Evolutionary conservation across 1,140 invertebrate genomes (phyloP).

Genomic region (Lordiphosa mommai): DNA sequence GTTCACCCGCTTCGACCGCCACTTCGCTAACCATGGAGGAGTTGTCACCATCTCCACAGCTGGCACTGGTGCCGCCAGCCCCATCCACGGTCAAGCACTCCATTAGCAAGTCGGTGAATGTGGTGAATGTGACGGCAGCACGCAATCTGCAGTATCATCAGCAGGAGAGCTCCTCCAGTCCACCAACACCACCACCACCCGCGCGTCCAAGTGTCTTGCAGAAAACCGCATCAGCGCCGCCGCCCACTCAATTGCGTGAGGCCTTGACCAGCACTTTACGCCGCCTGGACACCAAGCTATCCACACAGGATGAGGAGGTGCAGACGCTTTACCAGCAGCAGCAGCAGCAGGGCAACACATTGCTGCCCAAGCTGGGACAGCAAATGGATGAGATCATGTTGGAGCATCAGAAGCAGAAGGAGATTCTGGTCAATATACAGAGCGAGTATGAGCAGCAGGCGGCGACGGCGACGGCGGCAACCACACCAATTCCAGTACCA

Average conservation of each 20-base stretch:
- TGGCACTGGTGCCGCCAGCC: conserved; percentile 81
- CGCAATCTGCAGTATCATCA: conserved; percentile 58
- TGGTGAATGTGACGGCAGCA: conserved; percentile 70
- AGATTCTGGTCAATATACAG: conserved; percentile 48
- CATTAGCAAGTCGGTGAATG: conserved; percentile 80
- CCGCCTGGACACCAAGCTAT: conserved; percentile 42
- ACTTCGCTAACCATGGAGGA: conserved; percentile 49
- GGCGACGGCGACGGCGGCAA: too few species aligned
- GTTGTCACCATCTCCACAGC: conserved; percentile 40
- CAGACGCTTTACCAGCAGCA: conserved; percentile 27
- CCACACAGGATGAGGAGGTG: conserved; percentile 33
- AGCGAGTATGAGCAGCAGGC: conserved; percentile 61
- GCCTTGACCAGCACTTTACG: conserved; percentile 52
- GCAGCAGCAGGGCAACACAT: conserved; percentile 8
- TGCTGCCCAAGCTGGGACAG: conserved; percentile 25
- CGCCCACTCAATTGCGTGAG: conserved; percentile 26
- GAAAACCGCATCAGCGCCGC: conserved; percentile 1
- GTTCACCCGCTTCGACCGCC: conserved; percentile 38
- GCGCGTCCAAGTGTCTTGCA: conserved; percentile 47
- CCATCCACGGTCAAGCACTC: conserved; percentile 80
- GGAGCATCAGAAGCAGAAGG: conserved; percentile 50
- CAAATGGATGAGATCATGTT: conserved; percentile 49
- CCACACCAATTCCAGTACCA: conserved; percentile 1
- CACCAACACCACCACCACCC: neutral
- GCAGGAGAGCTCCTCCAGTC: conserved; percentile 14